phyloP scores from a whole-genome alignment of 2,113 vertebrate genomes.

The Lamprologus callipterus region DNA sequence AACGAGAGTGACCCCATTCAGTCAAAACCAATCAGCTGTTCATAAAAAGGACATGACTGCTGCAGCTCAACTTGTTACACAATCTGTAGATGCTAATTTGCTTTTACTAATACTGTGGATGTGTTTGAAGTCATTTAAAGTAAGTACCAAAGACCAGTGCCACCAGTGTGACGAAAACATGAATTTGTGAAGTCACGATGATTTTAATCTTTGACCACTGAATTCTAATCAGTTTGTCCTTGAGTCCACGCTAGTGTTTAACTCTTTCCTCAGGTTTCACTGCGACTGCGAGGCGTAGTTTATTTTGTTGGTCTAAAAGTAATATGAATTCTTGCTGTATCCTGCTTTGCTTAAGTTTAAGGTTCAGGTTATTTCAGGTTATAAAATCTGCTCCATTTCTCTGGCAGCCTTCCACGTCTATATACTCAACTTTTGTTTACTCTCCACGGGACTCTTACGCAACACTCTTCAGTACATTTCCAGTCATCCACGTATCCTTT shows the following conservation, averaged over 20 bases:
- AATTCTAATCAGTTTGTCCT: neutral
- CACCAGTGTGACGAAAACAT: neutral
- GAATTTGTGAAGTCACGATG: neutral
- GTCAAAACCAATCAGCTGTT: neutral
- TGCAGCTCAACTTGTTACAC: neutral
- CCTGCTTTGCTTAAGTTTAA: neutral
- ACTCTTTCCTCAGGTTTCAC: neutral
- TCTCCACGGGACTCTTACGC: fast-evolving
- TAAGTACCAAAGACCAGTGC: neutral
- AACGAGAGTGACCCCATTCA: fast-evolving
- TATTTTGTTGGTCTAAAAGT: neutral
- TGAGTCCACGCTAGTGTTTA: neutral
- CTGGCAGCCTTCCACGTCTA: neutral
- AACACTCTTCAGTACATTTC: neutral
- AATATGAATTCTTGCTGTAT: neutral
- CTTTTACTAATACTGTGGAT: neutral
- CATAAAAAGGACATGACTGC: neutral
- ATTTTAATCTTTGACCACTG: neutral
- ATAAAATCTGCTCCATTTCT: neutral
- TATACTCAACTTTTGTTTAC: neutral
- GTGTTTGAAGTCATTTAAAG: neutral
- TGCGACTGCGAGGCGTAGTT: neutral
- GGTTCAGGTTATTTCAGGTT: neutral
- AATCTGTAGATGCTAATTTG: neutral
- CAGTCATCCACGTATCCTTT: neutral